Evolutionary conservation across 2,797 vertebrate species (phyloP), one percentile per base, ranked within the genome.

Genomic region (Hyperoplus immaculatus): DNA sequence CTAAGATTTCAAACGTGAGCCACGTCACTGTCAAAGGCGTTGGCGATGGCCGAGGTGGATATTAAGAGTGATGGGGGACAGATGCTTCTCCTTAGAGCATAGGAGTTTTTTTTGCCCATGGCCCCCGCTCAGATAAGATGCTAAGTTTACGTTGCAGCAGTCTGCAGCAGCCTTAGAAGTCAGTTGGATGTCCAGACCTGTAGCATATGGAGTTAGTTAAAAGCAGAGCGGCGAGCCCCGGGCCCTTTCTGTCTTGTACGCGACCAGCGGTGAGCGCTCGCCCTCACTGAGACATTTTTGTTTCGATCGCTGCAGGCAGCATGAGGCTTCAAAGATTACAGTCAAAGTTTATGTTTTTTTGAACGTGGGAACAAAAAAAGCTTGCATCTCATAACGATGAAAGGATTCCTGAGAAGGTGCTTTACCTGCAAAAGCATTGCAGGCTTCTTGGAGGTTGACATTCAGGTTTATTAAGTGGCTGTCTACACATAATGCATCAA

Each of bases 181-280:
- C 85, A 80, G 91, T 85, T 91, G 89, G 93, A 92, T 88, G 88
- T 91, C 90, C 87, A 91, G 81, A 92, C 89, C 78, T 12, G 46
- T 9, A 76, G 63, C 93, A 94, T 93, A 89, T 94, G 94, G 93
- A 93, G 75, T 77, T 85, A 83, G 88, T 95, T 95, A 95, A 87
- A 51, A 80, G 87, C 84, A 64, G 73, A 82, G 76, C 84, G 69
- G 79, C 39, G 51, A 72, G 88, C 87, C 88, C 58, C 70, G 46
- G 87, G 87, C 83, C 78, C 64, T 85, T 71, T 91, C 80, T 75
- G 85, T 78, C 87, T 92, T 1, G 59, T 79, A 77, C 67, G 29
- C 69, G 75, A 93, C 84, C 85, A 77, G 78, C 81, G 72, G 45
- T 49, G 72, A 92, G 86, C 83, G 64, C 82, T 81, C 74, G 53